Base-by-base conservation (phyloP, 1,140 invertebrate genomes). In the Platorchestia sp. region DNA sequence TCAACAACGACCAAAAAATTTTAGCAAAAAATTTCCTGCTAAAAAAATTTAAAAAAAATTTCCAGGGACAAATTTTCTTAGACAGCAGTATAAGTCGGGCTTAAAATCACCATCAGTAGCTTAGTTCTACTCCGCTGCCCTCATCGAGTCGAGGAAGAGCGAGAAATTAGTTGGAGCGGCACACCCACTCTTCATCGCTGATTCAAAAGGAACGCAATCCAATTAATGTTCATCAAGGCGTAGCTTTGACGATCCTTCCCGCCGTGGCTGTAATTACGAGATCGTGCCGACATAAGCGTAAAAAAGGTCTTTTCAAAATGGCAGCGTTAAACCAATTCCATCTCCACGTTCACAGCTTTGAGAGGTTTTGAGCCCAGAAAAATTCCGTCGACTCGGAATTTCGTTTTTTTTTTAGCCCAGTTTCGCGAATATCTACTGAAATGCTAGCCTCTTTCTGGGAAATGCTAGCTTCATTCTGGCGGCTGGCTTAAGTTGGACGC, bases 201-300 rank as follows among this genome's bases (percentile, higher is more conserved):
- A 89, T 89, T 89, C 43, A 41, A 89, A 75, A 89, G 87, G 87
- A 44, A 89, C 87, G n/a, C 7, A 89, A 89, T 89, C 87, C 87
- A 89, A 89, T 89, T 89, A 89, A 41, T 44, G 87, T 89, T 89
- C n/a, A 89, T 89, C 87, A 89, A 89, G 87, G 87, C 87, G 43
- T 44, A 27, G 87, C 87, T 42, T 89, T 89, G 59, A 75, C 59
- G 59, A 75, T 75, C 59, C 59, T 75, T 75, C 59, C 41, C 14
- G 3, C 43, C 10, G 10, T 42, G 41, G 87, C 87, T 42, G 43
- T 89, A 44, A 89, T 89, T 41, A 89, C 41, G 43, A 89, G 87
- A 14, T 44, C n/a, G 87, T 44, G n/a, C n/a, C 87, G 36, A 89
- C 36, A 44, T 14, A 44, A 42, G 87, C 41, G n/a, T 42, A 36